A percentile compares a stretch with the other conserved stretches of the same genome.
Conservation (phyloP, 2,113 vertebrate genomes). For the Megaleporinus macrocephalus region DNA sequence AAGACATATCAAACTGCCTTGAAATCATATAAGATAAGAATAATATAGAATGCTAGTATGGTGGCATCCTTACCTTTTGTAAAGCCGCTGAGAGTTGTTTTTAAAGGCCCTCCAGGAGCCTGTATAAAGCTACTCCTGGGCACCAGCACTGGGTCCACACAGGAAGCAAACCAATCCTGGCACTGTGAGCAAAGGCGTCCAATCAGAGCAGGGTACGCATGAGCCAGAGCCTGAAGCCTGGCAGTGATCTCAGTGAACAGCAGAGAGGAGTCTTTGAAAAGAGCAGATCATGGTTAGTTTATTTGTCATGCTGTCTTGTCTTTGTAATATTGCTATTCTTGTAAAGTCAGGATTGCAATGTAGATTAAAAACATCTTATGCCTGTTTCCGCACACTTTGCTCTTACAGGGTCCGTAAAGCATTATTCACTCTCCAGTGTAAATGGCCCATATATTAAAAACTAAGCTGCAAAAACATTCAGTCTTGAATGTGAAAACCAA, state of each 20-base stretch:
- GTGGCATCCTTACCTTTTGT: conserved; percentile 69
- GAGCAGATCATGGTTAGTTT: conserved; percentile 5
- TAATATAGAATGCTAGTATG: no score
- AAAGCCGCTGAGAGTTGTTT: conserved; percentile 65
- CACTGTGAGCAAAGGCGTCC: conserved; percentile 79
- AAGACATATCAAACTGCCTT: no score
- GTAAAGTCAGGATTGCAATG: no score
- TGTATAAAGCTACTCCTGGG: conserved; percentile 80
- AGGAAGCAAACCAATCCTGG: conserved; percentile 71
- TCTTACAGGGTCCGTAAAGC: no score
- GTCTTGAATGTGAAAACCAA: no score
- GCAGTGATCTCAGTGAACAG: conserved; percentile 78
- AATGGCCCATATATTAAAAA: no score
- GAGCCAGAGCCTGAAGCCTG: conserved; percentile 71
- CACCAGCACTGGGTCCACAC: conserved; percentile 73
- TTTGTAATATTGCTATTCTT: no score
- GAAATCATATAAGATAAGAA: no score
- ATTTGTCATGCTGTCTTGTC: not conserved
- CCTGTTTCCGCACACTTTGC: no score
- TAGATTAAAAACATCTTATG: not conserved
- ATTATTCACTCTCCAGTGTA: no score
- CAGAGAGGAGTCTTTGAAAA: conserved; percentile 70
- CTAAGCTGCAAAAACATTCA: no score
- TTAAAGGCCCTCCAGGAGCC: conserved; percentile 76
- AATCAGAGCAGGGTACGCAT: conserved; percentile 66